These are phyloP conservation scores for Pungitius pungitius DNA, from an alignment of 2,113 vertebrate genomes.

Conservation along the genomic window DNA sequence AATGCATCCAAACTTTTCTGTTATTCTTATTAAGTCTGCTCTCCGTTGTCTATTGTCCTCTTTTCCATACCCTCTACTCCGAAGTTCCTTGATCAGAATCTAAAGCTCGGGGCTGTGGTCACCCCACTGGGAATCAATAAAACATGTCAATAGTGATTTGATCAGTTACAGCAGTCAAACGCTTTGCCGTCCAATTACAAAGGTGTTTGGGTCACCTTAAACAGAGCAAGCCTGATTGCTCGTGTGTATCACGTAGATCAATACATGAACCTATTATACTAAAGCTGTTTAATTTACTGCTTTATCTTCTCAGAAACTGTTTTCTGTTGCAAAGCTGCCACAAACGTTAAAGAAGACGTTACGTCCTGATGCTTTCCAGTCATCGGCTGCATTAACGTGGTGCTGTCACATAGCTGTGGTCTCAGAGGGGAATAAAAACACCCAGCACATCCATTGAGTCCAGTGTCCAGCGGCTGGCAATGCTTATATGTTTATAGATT, in stretches of 20 bases:
- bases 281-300: conserved; percentile 23
- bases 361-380: conserved; percentile 37
- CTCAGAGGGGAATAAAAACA: conserved; percentile 43
- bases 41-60: not conserved
- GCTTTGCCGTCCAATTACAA: conserved; percentile 68
- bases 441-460: conserved; percentile 30
- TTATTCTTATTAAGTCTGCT: conserved; percentile 46
- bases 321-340: not conserved
- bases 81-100: conserved; percentile 47
- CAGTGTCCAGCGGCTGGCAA: conserved; percentile 48
- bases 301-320: conserved; percentile 17
- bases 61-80: conserved; percentile 4
- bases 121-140: conserved; percentile 68
- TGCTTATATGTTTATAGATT: conserved; percentile 74
- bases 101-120: conserved; percentile 38
- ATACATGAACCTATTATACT: conserved; percentile 49
- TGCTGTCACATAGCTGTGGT: conserved; percentile 29
- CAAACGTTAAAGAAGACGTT: conserved; percentile 1
- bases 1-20: conserved; percentile 27
- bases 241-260: conserved; percentile 53
- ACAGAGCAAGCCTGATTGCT: conserved; percentile 51
- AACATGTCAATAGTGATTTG: conserved; percentile 62
- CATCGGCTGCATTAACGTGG: conserved; percentile 23
- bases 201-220: conserved; percentile 66
- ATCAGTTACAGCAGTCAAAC: conserved; percentile 65